Evolutionary conservation across 2,113 vertebrate genomes (phyloP).

Genomic region (Halcyon malimbica): DNA sequence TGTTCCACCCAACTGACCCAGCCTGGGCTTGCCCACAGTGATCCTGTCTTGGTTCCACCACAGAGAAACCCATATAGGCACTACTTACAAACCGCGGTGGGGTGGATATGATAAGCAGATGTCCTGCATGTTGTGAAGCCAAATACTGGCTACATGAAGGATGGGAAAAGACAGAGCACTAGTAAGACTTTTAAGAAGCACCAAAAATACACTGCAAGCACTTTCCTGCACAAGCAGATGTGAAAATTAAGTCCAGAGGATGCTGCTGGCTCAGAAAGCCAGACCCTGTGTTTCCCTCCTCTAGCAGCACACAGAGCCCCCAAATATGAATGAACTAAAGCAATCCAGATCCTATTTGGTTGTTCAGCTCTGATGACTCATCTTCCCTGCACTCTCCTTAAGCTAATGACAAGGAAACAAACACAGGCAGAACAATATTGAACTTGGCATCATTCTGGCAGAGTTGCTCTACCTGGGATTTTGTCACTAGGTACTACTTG

Average conservation of each 20-base stretch:
- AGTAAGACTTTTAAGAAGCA: not conserved
- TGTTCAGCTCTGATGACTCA: not conserved
- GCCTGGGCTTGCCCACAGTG: not conserved
- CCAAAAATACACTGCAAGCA: not conserved
- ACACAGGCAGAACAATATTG: not conserved
- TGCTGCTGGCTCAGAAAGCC: not conserved
- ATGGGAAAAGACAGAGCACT: not conserved
- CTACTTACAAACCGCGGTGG: not conserved
- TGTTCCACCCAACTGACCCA: not conserved
- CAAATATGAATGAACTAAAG: not conserved
- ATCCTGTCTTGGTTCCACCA: accelerated
- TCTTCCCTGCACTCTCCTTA: not conserved
- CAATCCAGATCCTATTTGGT: not conserved
- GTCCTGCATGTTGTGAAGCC: not conserved
- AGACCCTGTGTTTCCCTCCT: not conserved
- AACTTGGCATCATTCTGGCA: not conserved
- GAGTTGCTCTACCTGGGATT: not conserved
- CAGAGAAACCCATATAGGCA: accelerated
- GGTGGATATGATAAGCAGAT: not conserved
- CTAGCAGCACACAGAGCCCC: not conserved
- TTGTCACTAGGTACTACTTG: not conserved
- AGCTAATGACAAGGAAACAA: not conserved
- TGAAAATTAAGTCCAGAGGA: not conserved
- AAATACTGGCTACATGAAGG: not conserved
- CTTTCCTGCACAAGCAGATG: not conserved